phyloP scores from a whole-genome alignment of 2,888 invertebrate genomes.

The Lasioglossum morio region DNA sequence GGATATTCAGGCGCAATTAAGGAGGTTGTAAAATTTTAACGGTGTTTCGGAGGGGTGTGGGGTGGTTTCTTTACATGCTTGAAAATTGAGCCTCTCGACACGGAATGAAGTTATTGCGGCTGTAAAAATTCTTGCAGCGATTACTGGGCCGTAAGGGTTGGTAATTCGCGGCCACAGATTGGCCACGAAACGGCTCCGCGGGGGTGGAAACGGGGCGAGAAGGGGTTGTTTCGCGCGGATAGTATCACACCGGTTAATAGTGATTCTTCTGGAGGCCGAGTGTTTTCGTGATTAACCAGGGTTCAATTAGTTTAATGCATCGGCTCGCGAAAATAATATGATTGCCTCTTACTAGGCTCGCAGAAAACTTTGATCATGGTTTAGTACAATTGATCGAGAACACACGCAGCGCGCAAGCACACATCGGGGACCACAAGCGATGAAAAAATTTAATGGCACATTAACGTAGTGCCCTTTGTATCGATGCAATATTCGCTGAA shows the following conservation, averaged over 20 bases:
- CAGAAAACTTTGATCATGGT: not conserved
- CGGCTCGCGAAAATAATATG: not conserved
- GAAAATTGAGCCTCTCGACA: not conserved
- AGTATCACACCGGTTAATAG: not conserved
- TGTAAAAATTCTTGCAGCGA: not conserved
- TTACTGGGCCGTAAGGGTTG: not conserved
- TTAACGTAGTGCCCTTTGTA: not conserved
- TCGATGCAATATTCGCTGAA: not conserved
- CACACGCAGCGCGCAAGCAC: no score
- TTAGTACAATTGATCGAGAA: not conserved
- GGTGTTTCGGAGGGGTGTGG: not conserved
- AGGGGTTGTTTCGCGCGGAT: not conserved
- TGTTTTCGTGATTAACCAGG: not conserved
- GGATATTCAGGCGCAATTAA: not conserved
- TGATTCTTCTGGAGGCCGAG: not conserved
- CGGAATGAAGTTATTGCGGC: not conserved
- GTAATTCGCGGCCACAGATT: slow-evolving; percentile 13
- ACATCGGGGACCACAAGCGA: not conserved
- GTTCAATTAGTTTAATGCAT: slow-evolving; percentile 4
- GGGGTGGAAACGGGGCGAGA: not conserved
- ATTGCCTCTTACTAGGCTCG: not conserved
- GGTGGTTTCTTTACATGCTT: not conserved
- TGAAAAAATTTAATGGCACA: not conserved
- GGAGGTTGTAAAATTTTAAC: slow-evolving; percentile 12
- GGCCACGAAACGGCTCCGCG: not conserved